Evolutionary conservation across 2,888 invertebrate species (phyloP).

Genomic region (Sesia bembeciformis): DNA sequence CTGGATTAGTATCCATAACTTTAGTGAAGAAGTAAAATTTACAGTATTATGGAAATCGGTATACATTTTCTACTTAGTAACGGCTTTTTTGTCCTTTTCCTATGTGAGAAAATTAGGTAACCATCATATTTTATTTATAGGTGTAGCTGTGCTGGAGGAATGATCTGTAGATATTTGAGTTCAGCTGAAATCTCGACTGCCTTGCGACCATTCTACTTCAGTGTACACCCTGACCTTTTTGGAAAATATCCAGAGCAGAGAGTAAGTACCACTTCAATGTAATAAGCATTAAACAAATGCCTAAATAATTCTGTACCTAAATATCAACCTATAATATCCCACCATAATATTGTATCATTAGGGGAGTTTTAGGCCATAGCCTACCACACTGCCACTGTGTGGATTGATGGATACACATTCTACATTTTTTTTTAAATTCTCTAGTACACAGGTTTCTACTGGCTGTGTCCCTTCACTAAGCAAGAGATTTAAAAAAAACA

Average conservation of each 20-base stretch:
- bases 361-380: no score
- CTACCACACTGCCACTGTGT: no score
- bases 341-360: no score
- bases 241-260: constrained; percentile 92
- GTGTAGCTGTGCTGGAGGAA: constrained; percentile 27
- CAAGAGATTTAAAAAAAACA: no score
- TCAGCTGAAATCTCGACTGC: constrained; percentile 92
- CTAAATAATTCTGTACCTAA: no score
- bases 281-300: neutral
- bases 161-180: constrained; percentile 70
- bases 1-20: no score
- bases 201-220: constrained; percentile 93
- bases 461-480: no score
- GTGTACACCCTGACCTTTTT: constrained; percentile 96
- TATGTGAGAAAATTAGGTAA: neutral
- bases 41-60: neutral
- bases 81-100: no score
- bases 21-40: neutral
- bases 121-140: constrained; percentile 12
- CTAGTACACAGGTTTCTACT: no score
- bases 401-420: no score
- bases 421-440: no score
- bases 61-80: neutral
- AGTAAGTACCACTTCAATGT: constrained; percentile 53
- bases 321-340: no score